Base-by-base conservation (phyloP, 2,888 invertebrate species). In the Diarsia brunnea region DNA sequence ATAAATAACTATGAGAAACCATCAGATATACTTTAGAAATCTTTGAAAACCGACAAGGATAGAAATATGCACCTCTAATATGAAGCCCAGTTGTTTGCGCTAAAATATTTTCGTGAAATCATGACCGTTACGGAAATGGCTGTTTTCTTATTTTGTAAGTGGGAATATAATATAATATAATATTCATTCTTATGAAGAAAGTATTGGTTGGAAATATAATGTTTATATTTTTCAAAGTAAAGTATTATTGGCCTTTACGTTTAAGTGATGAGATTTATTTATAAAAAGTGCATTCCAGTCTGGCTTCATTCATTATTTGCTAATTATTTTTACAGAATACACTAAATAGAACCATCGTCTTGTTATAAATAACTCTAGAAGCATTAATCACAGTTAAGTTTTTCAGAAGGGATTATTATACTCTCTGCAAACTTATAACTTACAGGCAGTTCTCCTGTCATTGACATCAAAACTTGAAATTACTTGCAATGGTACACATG, bases 21-120 rank as follows among this genome's bases (percentile, higher is more conserved):
- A 31, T 31, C 8, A 16, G 24, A 5, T 14, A 3, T 21, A 51
- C 12, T 53, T 4, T 58, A 8, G 3, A 61, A 14, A 8, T 63
- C 14, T 63, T 63, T 63, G 61, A 58, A 27, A 58, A 58, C 27
- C 16, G 16, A 27, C 8, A 16, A 16, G 58, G 7, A 61, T 11
- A 3, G 11, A 61, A 66, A 69, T 55, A n/a, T 1, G 5, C 21
- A 51, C 5, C 16, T 27, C 14, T 27, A 55, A 60, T 21, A 43
- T 53, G 67, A 14, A 16, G 55, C 0, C 21, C 14, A 16, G n/a
- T 61, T 64, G 63, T 77, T 69, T 61, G n/a, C 55, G n/a, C 14
- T 4, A 0, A 45, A 66, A 68, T 65, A 61, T 76, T 72, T 66
- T 51, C 7, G 51, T 80, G 27, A 66, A 61, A 72, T 66, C n/a